These are phyloP conservation scores for Melanocharis versteri DNA, from an alignment of 2,113 vertebrate genomes.

Conservation along the genomic window DNA sequence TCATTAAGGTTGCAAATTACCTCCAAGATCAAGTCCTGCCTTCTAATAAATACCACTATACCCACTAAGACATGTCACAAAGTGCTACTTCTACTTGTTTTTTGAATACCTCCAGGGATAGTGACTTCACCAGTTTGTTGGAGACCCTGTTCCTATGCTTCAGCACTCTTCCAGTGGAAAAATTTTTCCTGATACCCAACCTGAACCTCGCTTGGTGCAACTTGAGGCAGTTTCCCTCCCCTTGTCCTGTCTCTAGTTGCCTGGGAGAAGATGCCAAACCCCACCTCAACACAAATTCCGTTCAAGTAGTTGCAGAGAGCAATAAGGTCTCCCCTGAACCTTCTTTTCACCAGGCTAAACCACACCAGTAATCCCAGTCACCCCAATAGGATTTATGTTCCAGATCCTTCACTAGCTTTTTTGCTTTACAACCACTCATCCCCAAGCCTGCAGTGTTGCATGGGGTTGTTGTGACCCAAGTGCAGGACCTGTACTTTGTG, in stretches of 20 bases:
- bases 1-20: neutral
- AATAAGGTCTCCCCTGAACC: neutral
- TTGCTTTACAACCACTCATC: neutral
- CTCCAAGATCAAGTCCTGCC: neutral
- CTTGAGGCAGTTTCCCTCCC: neutral
- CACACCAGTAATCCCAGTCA: neutral
- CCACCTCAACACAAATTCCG: neutral
- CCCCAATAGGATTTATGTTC: neutral
- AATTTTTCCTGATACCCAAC: neutral
- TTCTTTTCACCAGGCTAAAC: neutral
- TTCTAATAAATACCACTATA: neutral
- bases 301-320: neutral
- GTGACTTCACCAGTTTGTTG: neutral
- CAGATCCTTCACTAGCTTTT: neutral
- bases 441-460: neutral
- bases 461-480: neutral
- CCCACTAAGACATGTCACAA: neutral
- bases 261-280: neutral
- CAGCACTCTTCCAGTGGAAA: neutral
- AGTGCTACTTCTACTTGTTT: neutral
- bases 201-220: neutral
- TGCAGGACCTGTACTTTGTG: neutral
- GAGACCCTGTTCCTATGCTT: neutral
- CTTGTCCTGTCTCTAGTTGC: neutral
- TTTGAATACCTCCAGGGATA: neutral